phyloP scores from a whole-genome alignment of 2,797 vertebrate species.

The Artibeus jamaicensis region DNA sequence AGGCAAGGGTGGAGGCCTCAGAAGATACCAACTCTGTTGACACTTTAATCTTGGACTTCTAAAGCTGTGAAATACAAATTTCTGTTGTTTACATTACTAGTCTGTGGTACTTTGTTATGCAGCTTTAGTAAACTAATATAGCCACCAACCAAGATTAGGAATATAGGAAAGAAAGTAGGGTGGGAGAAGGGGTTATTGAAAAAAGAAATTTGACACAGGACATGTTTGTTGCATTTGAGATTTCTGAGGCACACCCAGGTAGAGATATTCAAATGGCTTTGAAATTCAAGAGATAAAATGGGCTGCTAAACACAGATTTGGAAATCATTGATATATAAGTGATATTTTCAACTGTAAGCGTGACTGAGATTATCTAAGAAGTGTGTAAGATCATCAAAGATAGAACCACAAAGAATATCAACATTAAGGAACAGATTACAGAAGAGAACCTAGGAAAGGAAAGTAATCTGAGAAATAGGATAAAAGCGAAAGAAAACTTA shows the following conservation, averaged over 20 bases:
- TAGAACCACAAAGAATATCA: conserved; percentile 23
- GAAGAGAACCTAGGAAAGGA: neutral
- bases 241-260: neutral
- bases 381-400: neutral
- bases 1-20: neutral
- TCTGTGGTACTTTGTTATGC: neutral
- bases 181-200: neutral
- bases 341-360: neutral
- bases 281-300: conserved; percentile 26
- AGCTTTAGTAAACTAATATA: neutral
- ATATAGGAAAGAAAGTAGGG: neutral
- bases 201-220: neutral
- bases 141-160: neutral
- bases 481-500: neutral
- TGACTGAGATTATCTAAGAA: conserved; percentile 14
- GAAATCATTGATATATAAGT: neutral
- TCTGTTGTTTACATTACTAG: neutral
- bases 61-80: neutral
- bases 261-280: conserved; percentile 1
- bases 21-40: neutral
- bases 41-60: neutral
- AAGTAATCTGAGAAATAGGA: neutral
- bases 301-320: neutral
- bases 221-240: neutral
- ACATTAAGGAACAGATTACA: neutral